Conservation (phyloP, 2,888 invertebrate species). For the Tipula helvola region DNA sequence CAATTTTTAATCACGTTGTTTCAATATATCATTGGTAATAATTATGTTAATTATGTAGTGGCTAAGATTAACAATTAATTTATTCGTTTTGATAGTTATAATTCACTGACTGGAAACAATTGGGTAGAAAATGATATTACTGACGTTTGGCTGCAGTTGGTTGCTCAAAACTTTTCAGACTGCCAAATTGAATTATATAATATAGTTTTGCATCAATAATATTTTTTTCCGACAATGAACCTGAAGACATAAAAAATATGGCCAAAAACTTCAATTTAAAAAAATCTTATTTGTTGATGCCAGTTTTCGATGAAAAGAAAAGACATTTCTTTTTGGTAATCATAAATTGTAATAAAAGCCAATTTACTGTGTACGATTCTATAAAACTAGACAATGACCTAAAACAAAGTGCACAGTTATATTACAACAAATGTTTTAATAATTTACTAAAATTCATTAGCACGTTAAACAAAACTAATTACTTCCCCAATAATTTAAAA, state of each 20-base stretch:
- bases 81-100: background rate
- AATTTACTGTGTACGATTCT: background rate
- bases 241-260: background rate
- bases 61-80: background rate
- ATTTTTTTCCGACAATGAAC: background rate
- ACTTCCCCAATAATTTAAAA: no score
- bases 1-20: no score
- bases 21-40: background rate
- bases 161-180: no score
- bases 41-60: background rate
- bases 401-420: background rate
- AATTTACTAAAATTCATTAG: background rate
- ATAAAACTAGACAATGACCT: background rate
- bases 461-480: background rate
- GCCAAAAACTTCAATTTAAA: background rate
- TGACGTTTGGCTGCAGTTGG: no score
- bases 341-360: background rate
- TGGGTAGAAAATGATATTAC: no score
- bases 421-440: background rate
- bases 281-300: no score
- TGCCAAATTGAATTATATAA: no score
- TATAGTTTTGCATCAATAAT: background rate
- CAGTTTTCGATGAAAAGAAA: background rate
- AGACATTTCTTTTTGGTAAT: background rate
- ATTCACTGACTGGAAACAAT: background rate